A percentile compares a stretch with the other conserved stretches of the same genome.
phyloP scores from a whole-genome alignment of 2,888 invertebrate genomes.

The Idaea aversata region DNA sequence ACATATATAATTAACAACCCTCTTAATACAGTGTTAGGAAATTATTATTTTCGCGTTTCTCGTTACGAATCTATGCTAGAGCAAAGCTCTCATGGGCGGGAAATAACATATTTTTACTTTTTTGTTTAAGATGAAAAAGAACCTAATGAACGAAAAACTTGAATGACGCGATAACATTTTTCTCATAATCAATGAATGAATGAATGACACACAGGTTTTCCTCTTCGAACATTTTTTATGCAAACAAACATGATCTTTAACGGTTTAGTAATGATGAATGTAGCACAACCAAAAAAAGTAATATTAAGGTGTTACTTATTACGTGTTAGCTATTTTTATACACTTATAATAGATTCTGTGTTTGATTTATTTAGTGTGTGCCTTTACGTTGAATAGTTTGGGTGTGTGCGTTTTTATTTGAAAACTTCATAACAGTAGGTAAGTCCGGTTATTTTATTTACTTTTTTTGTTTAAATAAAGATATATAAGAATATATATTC shows the following conservation, averaged over 20 bases:
- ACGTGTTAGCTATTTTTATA: background rate
- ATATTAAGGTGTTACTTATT: background rate
- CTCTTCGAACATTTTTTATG: background rate
- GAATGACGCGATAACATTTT: background rate
- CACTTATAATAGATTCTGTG: background rate
- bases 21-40: background rate
- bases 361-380: background rate
- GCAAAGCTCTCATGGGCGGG: background rate
- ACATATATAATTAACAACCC: no score
- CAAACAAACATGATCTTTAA: constrained; percentile 1
- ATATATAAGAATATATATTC: no score
- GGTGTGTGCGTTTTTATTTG: background rate
- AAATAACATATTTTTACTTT: background rate
- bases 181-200: background rate
- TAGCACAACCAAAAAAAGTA: background rate
- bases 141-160: background rate
- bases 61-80: background rate
- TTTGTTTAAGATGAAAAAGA: background rate
- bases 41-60: background rate
- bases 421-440: background rate
- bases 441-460: background rate
- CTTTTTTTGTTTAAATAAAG: background rate
- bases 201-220: constrained; percentile 1
- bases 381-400: background rate
- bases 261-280: background rate